Conservation (phyloP, 2,113 vertebrate genomes). For the Vulpes vulpes region DNA sequence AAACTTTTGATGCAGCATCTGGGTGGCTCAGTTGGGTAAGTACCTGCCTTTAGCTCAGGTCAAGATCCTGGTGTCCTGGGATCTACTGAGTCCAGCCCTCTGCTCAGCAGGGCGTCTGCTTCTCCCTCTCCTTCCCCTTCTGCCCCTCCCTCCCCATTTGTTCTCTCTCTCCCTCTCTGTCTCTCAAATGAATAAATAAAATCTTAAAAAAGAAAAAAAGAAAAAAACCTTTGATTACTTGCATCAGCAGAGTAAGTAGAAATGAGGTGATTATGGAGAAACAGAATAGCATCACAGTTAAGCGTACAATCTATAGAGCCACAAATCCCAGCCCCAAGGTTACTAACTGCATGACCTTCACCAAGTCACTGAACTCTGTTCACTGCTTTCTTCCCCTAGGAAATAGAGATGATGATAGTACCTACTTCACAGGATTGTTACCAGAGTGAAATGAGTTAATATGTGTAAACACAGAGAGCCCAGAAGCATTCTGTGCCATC, state of each 20-base stretch:
- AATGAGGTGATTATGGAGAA: neutral
- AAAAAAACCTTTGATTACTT: neutral
- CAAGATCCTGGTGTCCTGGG: neutral
- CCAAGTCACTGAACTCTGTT: neutral
- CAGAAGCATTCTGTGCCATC: neutral
- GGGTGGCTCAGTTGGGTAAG: neutral
- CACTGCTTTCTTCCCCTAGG: neutral
- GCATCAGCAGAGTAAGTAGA: neutral
- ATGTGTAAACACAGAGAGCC: neutral
- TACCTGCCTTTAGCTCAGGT: neutral
- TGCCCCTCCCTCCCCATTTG: neutral
- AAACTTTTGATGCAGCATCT: neutral
- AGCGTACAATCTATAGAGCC: neutral
- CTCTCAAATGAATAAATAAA: neutral
- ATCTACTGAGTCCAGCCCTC: rapidly evolving
- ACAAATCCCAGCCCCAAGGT: neutral
- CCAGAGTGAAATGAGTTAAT: neutral
- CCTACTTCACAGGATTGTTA: neutral
- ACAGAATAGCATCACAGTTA: neutral
- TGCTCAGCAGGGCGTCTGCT: neutral
- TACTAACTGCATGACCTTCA: neutral
- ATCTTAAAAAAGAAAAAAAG: neutral
- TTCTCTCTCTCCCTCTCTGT: neutral
- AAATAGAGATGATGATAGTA: neutral
- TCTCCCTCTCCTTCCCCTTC: neutral